Evolutionary conservation across 2,113 vertebrate species (phyloP).

Genomic region (Nannospalax galili): DNA sequence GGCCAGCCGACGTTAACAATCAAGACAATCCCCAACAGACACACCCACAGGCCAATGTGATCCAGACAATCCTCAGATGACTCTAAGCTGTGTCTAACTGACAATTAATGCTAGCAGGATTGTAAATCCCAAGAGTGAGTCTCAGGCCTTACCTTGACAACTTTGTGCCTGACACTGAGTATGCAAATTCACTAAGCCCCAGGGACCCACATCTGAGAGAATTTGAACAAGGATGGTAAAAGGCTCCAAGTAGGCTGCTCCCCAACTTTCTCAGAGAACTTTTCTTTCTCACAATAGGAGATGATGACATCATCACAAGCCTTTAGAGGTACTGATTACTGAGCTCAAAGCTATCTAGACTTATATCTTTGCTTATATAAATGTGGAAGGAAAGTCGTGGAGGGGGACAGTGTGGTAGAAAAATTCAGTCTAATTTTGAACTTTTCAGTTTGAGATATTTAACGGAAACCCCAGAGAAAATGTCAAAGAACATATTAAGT

Average conservation of each 20-base stretch:
- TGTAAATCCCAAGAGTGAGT: background rate
- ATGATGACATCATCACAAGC: conserved; percentile 61
- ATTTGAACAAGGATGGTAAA: conserved; percentile 55
- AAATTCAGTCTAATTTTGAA: conserved; percentile 1
- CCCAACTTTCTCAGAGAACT: conserved; percentile 23
- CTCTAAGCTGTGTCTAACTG: too few relatives aligned
- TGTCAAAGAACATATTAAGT: background rate
- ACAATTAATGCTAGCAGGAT: background rate
- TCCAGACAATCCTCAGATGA: too few relatives aligned
- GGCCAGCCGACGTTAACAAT: background rate
- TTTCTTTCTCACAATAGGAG: conserved; percentile 67
- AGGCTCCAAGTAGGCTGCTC: conserved; percentile 51
- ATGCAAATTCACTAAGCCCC: background rate
- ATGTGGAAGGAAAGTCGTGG: background rate
- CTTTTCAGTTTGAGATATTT: background rate
- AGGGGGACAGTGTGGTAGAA: background rate
- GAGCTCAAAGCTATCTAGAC: conserved; percentile 69
- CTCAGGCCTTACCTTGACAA: background rate
- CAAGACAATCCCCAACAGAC: background rate
- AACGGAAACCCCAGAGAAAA: background rate
- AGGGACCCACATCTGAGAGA: background rate
- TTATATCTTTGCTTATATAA: background rate
- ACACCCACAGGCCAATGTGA: too few relatives aligned
- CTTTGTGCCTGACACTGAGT: background rate
- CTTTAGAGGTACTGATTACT: conserved; percentile 57